A percentile compares a stretch with the other conserved stretches of the same genome.
These are phyloP conservation scores for Caradrina clavipalpis DNA, from an alignment of 2,888 invertebrate species.

Conservation along the genomic window DNA sequence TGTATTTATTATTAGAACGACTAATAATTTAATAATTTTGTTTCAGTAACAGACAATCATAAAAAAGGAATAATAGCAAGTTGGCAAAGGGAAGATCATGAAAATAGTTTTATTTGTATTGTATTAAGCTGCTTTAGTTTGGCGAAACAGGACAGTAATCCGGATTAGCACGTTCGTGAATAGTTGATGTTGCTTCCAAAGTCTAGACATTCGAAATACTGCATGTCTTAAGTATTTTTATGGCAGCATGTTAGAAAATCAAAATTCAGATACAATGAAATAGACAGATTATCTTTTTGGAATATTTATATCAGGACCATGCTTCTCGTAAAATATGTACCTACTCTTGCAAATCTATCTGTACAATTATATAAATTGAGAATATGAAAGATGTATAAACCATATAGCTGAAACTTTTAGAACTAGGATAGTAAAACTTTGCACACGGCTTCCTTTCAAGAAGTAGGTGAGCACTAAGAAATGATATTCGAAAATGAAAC, in stretches of 20 bases:
- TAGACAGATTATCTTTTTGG: no score
- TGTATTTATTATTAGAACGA: neutral
- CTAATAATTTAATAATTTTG: neutral
- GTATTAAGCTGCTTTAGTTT: neutral
- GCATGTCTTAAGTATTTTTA: neutral
- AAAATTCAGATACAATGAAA: no score
- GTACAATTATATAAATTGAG: no score
- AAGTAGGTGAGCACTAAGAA: no score
- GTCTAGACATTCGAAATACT: neutral
- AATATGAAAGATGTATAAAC: no score
- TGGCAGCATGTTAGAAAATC: neutral
- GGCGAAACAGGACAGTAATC: neutral
- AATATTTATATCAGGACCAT: no score
- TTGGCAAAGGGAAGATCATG: neutral
- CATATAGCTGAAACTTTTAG: no score
- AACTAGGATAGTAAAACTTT: no score
- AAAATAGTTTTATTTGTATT: conserved; percentile 10
- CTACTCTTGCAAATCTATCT: no score
- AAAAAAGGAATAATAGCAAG: neutral
- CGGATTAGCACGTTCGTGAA: neutral
- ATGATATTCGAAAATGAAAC: no score
- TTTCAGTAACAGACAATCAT: neutral
- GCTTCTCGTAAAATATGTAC: no score
- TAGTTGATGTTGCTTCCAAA: neutral
- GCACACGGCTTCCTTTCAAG: no score